These are phyloP conservation scores for Drosophila parthenogenetica DNA, from an alignment of 2,888 invertebrate species.

Conservation along the genomic window DNA sequence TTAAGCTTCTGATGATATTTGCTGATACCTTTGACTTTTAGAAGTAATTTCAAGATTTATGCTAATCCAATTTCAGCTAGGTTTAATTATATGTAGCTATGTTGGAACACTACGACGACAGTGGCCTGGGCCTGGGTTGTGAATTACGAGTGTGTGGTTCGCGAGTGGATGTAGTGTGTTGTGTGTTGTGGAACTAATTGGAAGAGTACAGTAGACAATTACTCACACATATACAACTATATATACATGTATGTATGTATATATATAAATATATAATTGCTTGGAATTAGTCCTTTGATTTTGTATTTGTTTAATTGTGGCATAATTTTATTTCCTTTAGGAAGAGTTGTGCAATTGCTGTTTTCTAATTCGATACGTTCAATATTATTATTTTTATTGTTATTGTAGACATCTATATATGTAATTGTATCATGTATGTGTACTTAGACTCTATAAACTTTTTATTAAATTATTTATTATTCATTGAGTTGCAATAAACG, in stretches of 20 bases:
- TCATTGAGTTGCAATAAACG: slow-evolving; percentile 65
- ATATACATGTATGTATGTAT: slow-evolving; percentile 23
- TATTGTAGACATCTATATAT: slow-evolving; percentile 71
- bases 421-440: slow-evolving; percentile 15
- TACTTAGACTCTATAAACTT: slow-evolving; percentile 35
- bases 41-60: slow-evolving; percentile 53
- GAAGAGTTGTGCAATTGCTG: slow-evolving; percentile 79
- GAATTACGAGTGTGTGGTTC: slow-evolving; percentile 6
- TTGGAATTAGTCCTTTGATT: slow-evolving; percentile 71
- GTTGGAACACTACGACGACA: slow-evolving; percentile 66
- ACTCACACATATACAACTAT: slow-evolving; percentile 47
- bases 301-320: slow-evolving; percentile 61
- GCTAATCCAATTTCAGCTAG: slow-evolving; percentile 77
- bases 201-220: slow-evolving; percentile 68
- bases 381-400: neutral
- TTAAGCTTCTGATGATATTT: slow-evolving; percentile 53
- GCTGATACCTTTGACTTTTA: slow-evolving; percentile 46
- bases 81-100: slow-evolving; percentile 30
- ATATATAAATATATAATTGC: slow-evolving; percentile 69
- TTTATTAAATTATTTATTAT: slow-evolving; percentile 24
- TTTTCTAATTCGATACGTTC: slow-evolving; percentile 57
- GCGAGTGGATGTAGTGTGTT: slow-evolving; percentile 7
- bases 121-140: slow-evolving; percentile 42
- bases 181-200: slow-evolving; percentile 54
- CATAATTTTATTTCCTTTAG: slow-evolving; percentile 77